Conservation (phyloP, 2,797 vertebrate genomes). For the Neoniphon sammara region DNA sequence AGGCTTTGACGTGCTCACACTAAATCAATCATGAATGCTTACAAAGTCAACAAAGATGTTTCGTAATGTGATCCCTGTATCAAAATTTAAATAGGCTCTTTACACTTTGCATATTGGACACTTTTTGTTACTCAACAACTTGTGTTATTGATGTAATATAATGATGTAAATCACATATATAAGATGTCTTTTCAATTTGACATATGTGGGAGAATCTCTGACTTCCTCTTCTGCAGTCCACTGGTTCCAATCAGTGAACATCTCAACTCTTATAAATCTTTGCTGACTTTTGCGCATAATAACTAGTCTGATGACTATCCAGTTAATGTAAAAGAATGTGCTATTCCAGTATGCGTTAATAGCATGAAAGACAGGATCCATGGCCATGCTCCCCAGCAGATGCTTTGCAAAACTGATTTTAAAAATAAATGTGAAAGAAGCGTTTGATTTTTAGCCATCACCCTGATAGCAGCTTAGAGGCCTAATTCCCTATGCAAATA, state of each 20-base stretch:
- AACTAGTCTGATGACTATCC: background rate
- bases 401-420: too few species aligned
- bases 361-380: background rate
- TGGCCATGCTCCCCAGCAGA: too few species aligned
- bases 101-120: slow-evolving; percentile 25
- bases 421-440: too few species aligned
- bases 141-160: background rate
- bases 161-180: slow-evolving; percentile 1
- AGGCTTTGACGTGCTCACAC: too few species aligned
- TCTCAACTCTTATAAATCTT: slow-evolving; percentile 30
- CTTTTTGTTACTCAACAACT: slow-evolving; percentile 47
- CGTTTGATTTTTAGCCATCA: too few species aligned
- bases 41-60: too few species aligned
- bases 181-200: slow-evolving; percentile 36
- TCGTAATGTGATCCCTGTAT: too few species aligned
- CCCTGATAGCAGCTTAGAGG: too few species aligned
- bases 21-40: too few species aligned
- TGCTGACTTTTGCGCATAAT: slow-evolving; percentile 27
- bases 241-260: slow-evolving; percentile 24
- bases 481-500: too few species aligned
- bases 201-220: slow-evolving; percentile 55
- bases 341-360: background rate
- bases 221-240: slow-evolving; percentile 33
- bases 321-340: background rate
- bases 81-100: background rate